Base-by-base conservation (phyloP, 2,797 vertebrate species). In the Muscicapa striata region DNA sequence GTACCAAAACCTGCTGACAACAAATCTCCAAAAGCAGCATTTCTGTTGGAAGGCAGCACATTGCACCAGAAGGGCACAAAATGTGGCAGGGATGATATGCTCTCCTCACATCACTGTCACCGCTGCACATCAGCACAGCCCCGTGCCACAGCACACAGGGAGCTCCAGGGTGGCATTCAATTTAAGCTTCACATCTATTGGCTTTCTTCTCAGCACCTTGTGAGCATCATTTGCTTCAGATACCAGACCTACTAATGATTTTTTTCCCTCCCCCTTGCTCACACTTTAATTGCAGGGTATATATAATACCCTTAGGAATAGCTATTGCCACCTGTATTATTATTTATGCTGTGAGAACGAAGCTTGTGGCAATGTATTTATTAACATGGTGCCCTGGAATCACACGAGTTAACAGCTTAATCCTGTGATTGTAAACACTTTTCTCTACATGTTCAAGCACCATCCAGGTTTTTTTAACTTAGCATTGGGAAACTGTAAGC, bases 261-360 rank as follows among this genome's bases (percentile, higher is more conserved):
- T 97, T 97, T 95, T 96, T 82, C 43, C 94, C 96, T 96, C 94
- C 96, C 96, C 95, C 89, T 96, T 97, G 93, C 97, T 97, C 97
- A 97, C 95, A 96, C 96, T 96, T 97, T 98, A 98, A 98, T 98
- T 98, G 95, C 93, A 91, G 97, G 96, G 95, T 98, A 94, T 97
- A 95, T 95, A 88, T 95, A 96, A 97, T 97, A 97, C 93, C 95
- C 97, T 98, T 96, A 98, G 96, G 97, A 97, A 97, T 94, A 84
- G 96, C 93, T 97, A 96, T 97, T 97, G 97, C 95, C 96, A 98
- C 97, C 96, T 98, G 97, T 97, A 96, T 97, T 97, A 97, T 97
- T 98, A 97, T 97, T 98, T 98, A 96, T 95, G 97, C 88, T 81
- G 95, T 94, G 97, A 98, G 97, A 97, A 96, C 77, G 78, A 97